Base-by-base conservation (phyloP, 2,797 vertebrate species). In the Trematomus bernacchii region DNA sequence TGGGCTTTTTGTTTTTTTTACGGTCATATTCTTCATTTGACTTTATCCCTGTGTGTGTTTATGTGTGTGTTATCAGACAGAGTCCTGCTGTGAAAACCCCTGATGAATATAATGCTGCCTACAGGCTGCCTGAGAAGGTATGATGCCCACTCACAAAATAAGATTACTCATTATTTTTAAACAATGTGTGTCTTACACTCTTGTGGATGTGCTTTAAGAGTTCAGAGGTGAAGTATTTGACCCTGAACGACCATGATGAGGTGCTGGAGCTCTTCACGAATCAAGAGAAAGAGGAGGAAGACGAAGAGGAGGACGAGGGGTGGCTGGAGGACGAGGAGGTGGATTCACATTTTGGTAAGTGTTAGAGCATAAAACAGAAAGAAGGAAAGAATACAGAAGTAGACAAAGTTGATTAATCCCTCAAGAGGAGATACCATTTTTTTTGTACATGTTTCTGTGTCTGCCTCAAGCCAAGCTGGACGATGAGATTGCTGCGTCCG, bases 401-500 rank as follows among this genome's bases (percentile, higher is more conserved):
- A 37, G 33, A 27, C 27, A 4, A 27, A 27, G 6, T 37, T 37
- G 6, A 7, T 37, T 9, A 9, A 37, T 37, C 33, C 33, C 33
- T 37, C 33, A 37, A 47, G 13, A 70, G 12, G 15, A 42, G 27
- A 27, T 27, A 27, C 27, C 1, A 5, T 27, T 27, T 27, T 5
- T 27, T 27, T 27, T 27, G 0, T 2, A 27, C 64, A n/a, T 43
- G 59, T 55, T 50, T 73, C 2, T 71, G 18, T 65, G 4, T 78
- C 7, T 30, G 14, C 18, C 40, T 51, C 0, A 55, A 98, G 98
- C 93, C 33, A 52, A 93, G 54, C 90, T 98, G 85, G 97, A 99
- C n/a, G 97, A 99, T 80, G 96, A 99, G 85, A 95, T 99, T 40
- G 93, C 95, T 0, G 95, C 94, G 57, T 94, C 94, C 0, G 92